A percentile compares a stretch with the other conserved stretches of the same genome.
Conservation (phyloP, 2,113 vertebrate species). For the Pholis gunnellus region DNA sequence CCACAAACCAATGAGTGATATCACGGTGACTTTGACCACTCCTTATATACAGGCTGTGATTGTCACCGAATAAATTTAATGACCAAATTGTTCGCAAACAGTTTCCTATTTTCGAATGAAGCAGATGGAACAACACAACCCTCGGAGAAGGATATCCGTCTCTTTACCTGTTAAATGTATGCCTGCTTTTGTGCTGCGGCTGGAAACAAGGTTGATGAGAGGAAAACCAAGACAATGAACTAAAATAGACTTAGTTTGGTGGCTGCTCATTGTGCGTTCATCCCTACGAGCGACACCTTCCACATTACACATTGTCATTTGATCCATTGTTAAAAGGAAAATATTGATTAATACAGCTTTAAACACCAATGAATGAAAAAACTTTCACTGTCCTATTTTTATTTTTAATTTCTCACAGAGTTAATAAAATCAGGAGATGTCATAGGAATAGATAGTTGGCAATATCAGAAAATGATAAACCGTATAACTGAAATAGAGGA, state of each 20-base stretch:
- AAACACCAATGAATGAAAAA: not conserved
- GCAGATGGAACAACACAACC: not conserved
- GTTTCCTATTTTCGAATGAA: not conserved
- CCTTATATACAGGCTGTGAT: not conserved
- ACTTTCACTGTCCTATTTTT: constrained; percentile 11
- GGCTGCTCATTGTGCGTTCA: not conserved
- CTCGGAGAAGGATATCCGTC: not conserved
- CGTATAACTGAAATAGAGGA: not conserved
- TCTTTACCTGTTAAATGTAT: not conserved
- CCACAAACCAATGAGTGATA: too few relatives aligned
- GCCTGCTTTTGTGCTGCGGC: not conserved
- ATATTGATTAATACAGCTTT: not conserved
- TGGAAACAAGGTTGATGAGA: not conserved
- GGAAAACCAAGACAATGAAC: not conserved
- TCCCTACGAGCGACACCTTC: not conserved
- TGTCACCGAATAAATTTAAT: too few relatives aligned
- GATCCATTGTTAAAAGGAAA: not conserved
- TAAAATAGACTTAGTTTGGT: not conserved
- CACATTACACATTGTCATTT: not conserved
- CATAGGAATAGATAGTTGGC: constrained; percentile 25
- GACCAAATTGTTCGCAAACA: not conserved
- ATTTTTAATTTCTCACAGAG: constrained; percentile 15
- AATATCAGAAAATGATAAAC: constrained; percentile 45
- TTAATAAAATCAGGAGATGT: constrained; percentile 7
- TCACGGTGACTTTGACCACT: not conserved